Percentiles rank a stretch among this genome's conserved stretches.
These are phyloP conservation scores for Smutsia gigantea DNA, from an alignment of 2,797 vertebrate species.

Conservation along the genomic window DNA sequence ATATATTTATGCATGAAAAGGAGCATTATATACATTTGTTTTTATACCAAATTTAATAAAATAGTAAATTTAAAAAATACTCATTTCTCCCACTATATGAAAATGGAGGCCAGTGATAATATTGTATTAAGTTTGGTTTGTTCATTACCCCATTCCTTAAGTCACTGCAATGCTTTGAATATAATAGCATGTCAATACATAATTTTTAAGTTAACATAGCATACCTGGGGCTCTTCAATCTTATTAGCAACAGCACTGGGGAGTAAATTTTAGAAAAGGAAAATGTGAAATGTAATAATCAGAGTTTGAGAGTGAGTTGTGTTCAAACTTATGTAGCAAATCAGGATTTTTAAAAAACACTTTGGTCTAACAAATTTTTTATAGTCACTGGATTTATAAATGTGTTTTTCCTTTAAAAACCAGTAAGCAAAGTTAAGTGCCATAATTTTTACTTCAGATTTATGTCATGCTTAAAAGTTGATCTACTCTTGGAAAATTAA, in stretches of 20 bases:
- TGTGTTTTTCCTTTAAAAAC: conserved; percentile 39
- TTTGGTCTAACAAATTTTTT: conserved; percentile 1
- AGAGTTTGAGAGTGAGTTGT: not conserved
- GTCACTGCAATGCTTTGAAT: not conserved
- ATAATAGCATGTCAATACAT: not conserved
- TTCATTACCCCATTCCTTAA: not conserved
- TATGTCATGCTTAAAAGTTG: not conserved
- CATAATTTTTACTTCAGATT: conserved; percentile 10
- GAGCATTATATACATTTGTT: not conserved
- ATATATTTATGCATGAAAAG: not conserved
- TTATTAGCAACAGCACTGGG: not conserved
- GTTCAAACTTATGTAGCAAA: not conserved
- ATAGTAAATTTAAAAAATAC: not conserved
- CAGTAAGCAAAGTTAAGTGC: not conserved
- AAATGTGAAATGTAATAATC: not conserved
- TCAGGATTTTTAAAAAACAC: not conserved
- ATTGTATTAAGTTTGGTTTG: not conserved
- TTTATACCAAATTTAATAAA: not conserved
- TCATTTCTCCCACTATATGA: not conserved
- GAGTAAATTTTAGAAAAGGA: not conserved
- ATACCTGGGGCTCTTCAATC: not conserved
- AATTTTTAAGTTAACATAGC: not conserved
- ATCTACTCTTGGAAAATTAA: conserved; percentile 41
- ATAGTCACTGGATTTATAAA: not conserved
- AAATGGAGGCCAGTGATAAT: not conserved